These are phyloP conservation scores for Tragelaphus scriptus DNA, from an alignment of 2,113 vertebrate genomes.

Conservation along the genomic window DNA sequence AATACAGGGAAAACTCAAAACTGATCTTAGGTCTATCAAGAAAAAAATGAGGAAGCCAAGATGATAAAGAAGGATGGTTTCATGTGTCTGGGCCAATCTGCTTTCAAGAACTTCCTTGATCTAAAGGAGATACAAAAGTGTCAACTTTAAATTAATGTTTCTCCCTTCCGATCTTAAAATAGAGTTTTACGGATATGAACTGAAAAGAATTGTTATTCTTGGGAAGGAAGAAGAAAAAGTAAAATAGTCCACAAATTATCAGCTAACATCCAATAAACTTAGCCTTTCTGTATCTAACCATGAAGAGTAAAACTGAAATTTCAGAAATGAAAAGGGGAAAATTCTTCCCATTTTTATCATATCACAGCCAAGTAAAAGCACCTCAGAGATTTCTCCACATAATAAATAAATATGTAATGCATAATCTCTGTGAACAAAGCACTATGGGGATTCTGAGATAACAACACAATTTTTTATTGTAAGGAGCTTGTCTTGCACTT, in stretches of 20 bases:
- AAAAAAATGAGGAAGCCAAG: not conserved
- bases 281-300: not conserved
- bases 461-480: not conserved
- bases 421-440: not conserved
- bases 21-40: not conserved
- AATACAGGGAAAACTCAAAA: not conserved
- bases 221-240: not conserved
- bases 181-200: not conserved
- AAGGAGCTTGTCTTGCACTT: not conserved
- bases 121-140: not conserved
- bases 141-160: not conserved
- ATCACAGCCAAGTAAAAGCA: not conserved
- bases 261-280: not conserved
- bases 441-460: not conserved
- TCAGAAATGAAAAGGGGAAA: conserved; percentile 30
- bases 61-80: not conserved
- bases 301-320: conserved; percentile 18
- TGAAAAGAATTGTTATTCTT: not conserved
- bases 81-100: not conserved
- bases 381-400: not conserved
- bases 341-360: conserved; percentile 20
- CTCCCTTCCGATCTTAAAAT: not conserved
- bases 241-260: not conserved
- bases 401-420: conserved; percentile 39
- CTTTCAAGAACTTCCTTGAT: conserved; percentile 3